Evolutionary conservation across 2,797 vertebrate species (phyloP), one percentile per base, ranked within the genome.

Genomic region (Diglossa cyanea): DNA sequence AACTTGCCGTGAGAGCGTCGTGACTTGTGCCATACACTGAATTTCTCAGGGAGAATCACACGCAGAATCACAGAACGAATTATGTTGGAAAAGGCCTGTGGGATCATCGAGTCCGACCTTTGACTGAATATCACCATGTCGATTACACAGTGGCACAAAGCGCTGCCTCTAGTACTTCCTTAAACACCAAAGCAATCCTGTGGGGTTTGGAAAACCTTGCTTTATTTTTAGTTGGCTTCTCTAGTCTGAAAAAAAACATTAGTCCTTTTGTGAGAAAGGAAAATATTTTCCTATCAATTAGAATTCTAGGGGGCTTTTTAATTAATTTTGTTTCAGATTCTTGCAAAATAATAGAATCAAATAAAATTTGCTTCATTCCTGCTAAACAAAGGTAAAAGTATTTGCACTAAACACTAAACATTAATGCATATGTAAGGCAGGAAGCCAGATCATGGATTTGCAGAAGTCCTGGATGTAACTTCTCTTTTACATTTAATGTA

Each of bases 1-100:
- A 73, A 53, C 33, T 20, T 35, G 18, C 40, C 24, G 14, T 0
- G 9, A 16, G 17, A 28, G 4, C 16, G 6, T 15, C 2, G 1
- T 12, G n/a, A 4, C 14, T 44, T 65, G 45, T 33, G 24, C 39
- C 24, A 0, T 13, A 3, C 18, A 25, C 50, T n/a, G 17, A 24
- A 16, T 40, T 71, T 47, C 72, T 51, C 20, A 14, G 42, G 40
- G 51, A 48, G 45, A 42, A 53, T 47, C 40, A 3, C 33, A 13
- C 20, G 9, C 20, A 21, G 9, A 51, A 33, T 35, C 26, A 11
- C 33, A 24, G 40, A 17, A 42, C 1, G 15, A 42, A 39, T 79
- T 58, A 21, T 30, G 30, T 6, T 80, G 40, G 70, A n/a, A 37
- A n/a, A 68, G 31, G 16, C 53, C 17, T n/a, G 12, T 13, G 54